Base-by-base conservation (phyloP, 2,888 invertebrate species). In the Sarcophaga variegata region DNA sequence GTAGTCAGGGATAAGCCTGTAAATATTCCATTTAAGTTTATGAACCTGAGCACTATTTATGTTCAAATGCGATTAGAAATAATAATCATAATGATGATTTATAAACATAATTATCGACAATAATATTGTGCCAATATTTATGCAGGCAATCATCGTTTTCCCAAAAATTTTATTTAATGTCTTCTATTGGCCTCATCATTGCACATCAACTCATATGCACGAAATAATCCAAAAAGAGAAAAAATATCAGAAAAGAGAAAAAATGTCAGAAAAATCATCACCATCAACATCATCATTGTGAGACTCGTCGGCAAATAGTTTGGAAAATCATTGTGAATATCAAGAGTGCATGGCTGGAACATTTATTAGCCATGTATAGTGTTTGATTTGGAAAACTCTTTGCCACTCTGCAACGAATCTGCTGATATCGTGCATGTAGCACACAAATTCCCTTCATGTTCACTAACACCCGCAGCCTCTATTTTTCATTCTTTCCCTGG, bases 361-460 rank as follows among this genome's bases (percentile, higher is more conserved):
- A 81, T 81, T 81, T 86, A 83, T 62, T 62, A 62, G 62, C 62
- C 62, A 79, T 83, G 70, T 78, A 60, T 62, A 70, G 54, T 66
- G 25, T 83, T 83, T 86, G 86, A 86, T 86, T 86, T 78, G 60
- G 22, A 71, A 74, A 81, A 54, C 54, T 54, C 14, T 54, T 54
- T 54, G 1, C 0, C 14, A 54, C 54, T 54, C 54, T 75, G 49
- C 25, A 69, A 80, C 49, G 1, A 76, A 70, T 64, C 49, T 62
- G 64, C 10, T 49, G 12, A 66, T 60, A 25, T 49, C 72, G 67
- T 49, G 8, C 71, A 60, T 72, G 66, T 66, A 67, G 66, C 78
- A 72, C 77, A 83, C 83, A 67, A 83, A 83, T 78, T 78, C 78
- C 78, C 72, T 72, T 14, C 62, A 64, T 78, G 71, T 72, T 83